Percentiles rank a stretch among this genome's conserved stretches.
Conservation (phyloP, 2,888 invertebrate genomes). For the Seira ritae region DNA sequence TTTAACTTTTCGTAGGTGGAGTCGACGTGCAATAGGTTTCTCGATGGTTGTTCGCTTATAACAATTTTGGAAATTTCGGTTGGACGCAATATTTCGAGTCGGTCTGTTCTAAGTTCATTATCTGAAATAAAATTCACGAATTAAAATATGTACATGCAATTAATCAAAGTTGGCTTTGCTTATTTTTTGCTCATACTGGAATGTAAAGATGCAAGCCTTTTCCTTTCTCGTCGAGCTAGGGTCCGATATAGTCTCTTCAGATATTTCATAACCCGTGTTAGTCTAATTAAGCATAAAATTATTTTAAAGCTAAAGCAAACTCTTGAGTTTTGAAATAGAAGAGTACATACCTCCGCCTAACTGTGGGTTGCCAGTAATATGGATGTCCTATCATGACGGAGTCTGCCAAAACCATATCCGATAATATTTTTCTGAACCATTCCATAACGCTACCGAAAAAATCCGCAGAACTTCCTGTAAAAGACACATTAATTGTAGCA, state of each 20-base stretch:
- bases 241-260: constrained; percentile 54
- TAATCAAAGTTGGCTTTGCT: not conserved
- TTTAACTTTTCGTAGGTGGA: constrained; percentile 27
- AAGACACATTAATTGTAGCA: not conserved
- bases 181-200: not conserved
- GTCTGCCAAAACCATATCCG: constrained; percentile 57
- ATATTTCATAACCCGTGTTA: constrained; percentile 49
- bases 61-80: constrained; percentile 30
- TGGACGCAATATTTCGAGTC: constrained; percentile 22
- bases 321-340: not conserved
- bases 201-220: not conserved
- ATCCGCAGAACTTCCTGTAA: constrained; percentile 28
- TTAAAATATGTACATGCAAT: no score
- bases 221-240: constrained; percentile 39
- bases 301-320: not conserved
- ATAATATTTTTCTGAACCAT: constrained; percentile 57
- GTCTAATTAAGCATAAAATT: constrained; percentile 20
- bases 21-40: not conserved
- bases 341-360: constrained; percentile 47
- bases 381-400: constrained; percentile 63
- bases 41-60: constrained; percentile 21
- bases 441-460: constrained; percentile 43
- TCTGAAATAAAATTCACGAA: not conserved
- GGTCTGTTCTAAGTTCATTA: not conserved
- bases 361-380: constrained; percentile 63